Evolutionary conservation across 2,113 vertebrate genomes (phyloP), one percentile per base, ranked within the genome.

Genomic region (Podilymbus podiceps): DNA sequence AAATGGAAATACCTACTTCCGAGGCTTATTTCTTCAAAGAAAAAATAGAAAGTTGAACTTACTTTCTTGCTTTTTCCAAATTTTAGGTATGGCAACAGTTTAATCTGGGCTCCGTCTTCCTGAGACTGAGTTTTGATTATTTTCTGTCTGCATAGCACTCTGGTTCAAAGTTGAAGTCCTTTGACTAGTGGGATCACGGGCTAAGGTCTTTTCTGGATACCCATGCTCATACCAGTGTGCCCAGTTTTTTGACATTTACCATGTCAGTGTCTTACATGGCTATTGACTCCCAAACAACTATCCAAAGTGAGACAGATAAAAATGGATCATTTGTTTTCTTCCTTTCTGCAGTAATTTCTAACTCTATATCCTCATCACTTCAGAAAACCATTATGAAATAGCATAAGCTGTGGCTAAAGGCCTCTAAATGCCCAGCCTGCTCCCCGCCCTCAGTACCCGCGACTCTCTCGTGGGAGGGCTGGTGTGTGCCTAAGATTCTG

Each of bases 171-270:
- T 9, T 38, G 38, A 52, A 78, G 22, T 46, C 33, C 31, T 88
- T 46, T 42, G 50, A 63, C 53, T 28, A 59, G 31, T 5, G 18
- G 22, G 13, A 58, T 27, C 49, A 49, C 5, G 58, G 33, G 20
- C 12, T 58, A 68, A 80, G 58, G 9, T 40, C 53, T 93, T 75
- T 55, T 69, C 23, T 86, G 46, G 64, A 81, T 28, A 58, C 11
- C 20, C 47, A 53, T 0, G 2, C 21, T 79, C 2, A 1, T 64
- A 76, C 11, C 21, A 64, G 22, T 14, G 15, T 33, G 15, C 42
- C 35, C 33, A 58, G 49, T 31, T 79, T 44, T 77, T 46, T 11
- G 27, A 20, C 17, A 50, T 59, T 68, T 79, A 64, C 17, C 12
- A n/a, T 35, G 38, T 50, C 56, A 90, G 94, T 77, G 33, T 33